Conservation (phyloP, 2,113 vertebrate species). For the Strix aluco region DNA sequence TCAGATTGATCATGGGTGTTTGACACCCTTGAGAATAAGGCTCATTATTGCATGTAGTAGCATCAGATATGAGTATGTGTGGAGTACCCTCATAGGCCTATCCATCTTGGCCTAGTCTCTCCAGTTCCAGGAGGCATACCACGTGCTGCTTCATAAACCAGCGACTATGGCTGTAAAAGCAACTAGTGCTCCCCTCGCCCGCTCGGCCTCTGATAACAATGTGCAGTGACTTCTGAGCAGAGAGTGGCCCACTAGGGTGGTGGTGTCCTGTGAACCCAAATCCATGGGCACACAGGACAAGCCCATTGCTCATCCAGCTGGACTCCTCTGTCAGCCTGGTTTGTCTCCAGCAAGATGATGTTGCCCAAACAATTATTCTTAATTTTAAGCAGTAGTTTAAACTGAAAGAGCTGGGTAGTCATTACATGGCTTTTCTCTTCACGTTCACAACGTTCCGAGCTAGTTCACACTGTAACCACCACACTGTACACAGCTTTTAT, state of each 20-base stretch:
- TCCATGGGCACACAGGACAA: neutral
- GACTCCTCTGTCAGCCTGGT: neutral
- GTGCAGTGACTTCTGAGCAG: neutral
- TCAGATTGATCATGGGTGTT: neutral
- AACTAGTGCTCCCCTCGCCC: neutral
- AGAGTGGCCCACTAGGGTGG: neutral
- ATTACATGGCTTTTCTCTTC: neutral
- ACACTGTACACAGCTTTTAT: neutral
- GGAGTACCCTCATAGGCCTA: neutral
- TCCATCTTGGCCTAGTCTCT: neutral
- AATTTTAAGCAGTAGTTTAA: neutral
- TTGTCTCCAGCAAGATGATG: neutral
- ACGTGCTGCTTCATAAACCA: neutral
- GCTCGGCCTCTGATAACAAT: neutral
- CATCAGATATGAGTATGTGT: neutral
- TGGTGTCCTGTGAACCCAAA: neutral
- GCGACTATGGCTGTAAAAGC: neutral
- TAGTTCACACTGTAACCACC: neutral
- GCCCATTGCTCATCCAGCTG: neutral
- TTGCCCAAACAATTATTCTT: neutral
- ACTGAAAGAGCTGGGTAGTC: neutral
- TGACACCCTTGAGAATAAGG: neutral
- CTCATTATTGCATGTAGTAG: neutral
- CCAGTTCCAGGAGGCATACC: no score
- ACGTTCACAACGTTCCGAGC: neutral